Conservation (phyloP, 2,888 invertebrate species). For the Caenorhabditis panamensis region DNA sequence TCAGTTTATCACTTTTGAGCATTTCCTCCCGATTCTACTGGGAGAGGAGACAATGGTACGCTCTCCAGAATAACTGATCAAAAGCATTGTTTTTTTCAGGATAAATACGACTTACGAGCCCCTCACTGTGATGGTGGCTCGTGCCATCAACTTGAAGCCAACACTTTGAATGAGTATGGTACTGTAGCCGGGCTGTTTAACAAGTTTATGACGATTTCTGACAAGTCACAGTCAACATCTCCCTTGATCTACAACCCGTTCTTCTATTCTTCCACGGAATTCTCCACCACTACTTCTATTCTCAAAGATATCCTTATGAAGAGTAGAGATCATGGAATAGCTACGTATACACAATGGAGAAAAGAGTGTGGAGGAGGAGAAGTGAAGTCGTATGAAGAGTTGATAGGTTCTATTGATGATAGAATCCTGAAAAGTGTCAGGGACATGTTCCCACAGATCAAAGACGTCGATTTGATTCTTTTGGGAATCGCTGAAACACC, state of each 20-base stretch:
- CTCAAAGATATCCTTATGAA: slow-evolving; percentile 47
- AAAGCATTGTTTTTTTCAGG: slow-evolving; percentile 28
- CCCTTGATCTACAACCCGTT: slow-evolving; percentile 18
- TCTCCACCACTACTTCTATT: slow-evolving; percentile 8
- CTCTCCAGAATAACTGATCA: neutral
- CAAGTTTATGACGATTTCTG: slow-evolving; percentile 39
- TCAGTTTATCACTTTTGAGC: slow-evolving; percentile 83
- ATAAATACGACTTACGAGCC: slow-evolving; percentile 38
- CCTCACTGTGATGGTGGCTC: slow-evolving; percentile 35
- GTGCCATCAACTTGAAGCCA: slow-evolving; percentile 85
- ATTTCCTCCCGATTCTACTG: slow-evolving; percentile 70
- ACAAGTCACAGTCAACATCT: slow-evolving; percentile 7
- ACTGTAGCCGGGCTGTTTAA: slow-evolving; percentile 75
- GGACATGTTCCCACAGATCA: slow-evolving; percentile 38
- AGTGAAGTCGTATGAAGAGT: slow-evolving; percentile 28
- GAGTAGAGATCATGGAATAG: slow-evolving; percentile 71
- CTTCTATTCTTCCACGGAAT: slow-evolving; percentile 12
- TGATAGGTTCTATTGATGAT: slow-evolving; percentile 33
- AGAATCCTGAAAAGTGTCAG: slow-evolving; percentile 21
- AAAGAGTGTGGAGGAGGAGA: slow-evolving; percentile 65
- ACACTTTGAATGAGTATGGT: slow-evolving; percentile 91
- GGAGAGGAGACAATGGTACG: slow-evolving; percentile 60
- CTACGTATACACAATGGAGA: slow-evolving; percentile 62
- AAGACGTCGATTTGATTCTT: slow-evolving; percentile 55
- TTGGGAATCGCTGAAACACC: slow-evolving; percentile 78